Base-by-base conservation (phyloP, 2,797 vertebrate species). In the Acestrorhynchus altus region DNA sequence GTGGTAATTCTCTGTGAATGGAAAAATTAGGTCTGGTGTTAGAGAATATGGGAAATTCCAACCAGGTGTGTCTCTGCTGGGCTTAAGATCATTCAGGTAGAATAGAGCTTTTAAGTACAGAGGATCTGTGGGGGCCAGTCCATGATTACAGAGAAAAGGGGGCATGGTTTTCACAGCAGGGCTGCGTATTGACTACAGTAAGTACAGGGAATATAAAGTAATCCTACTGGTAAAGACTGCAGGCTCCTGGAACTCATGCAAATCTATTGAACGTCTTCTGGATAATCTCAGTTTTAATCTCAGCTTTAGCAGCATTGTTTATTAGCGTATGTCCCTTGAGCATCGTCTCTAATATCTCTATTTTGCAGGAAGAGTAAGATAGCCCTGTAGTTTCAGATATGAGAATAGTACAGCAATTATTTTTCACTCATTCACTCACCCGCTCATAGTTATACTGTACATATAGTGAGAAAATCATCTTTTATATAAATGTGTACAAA, bases 261-360 rank as follows among this genome's bases (percentile, higher is more conserved):
- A 81, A 81, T 60, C 78, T 42, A 64, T 79, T 75, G 51, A 72
- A 65, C 46, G 66, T 66, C 72, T 82, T 57, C 56, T 79, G 61
- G 80, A 78, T 78, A 79, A 73, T 85, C 82, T 81, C 77, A 81
- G 46, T 49, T 66, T 74, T 83, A 80, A 85, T 84, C 60, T 76
- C 65, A 56, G 67, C 54, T 64, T 66, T 77, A 72, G 39, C 44
- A 74, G 22, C 42, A 20, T 66, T 61, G 81, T 80, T 85, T 79
- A 78, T 81, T 67, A 44, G 35, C 49, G 15, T 78, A 24, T 10
- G 15, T 82, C 76, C 57, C 66, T 60, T 74, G 70, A 73, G 65
- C 61, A 80, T 72, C 54, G 24, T 46, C 71, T 81, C 67, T 61
- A 74, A 78, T 63, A 69, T 76, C 65, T 70, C 24, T 39, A 44